Evolutionary conservation across 2,888 invertebrate species (phyloP), one percentile per base, ranked within the genome.

Genomic region (Cyrtodaria siliqua): DNA sequence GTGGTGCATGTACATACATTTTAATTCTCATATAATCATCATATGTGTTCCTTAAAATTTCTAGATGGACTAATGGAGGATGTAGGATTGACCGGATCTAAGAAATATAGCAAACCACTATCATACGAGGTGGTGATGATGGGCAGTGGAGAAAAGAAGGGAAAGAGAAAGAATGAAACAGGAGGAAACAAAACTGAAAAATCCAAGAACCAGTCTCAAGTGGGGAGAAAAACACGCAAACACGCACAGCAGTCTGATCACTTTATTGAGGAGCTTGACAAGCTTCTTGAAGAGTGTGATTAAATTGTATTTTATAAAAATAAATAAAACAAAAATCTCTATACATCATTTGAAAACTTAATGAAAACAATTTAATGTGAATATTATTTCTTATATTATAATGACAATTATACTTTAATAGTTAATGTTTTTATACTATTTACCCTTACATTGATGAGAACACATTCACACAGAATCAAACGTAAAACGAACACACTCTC

Each of bases 241-340:
- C 23, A 20, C 1, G 40, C 33, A 29, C 53, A 53, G 18, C n/a
- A 69, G 20, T 38, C 62, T 1, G 70, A 70, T 40, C n/a, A 14
- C 23, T 70, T 70, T 29, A 61, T 70, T 55, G 70, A 70, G 16
- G 70, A 70, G 24, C 56, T 70, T 24, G 70, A 70, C 27, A 62
- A 56, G 20, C 40, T 70, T 14, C 47, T 70, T 6, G 62, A 62
- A 20, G 70, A 70, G 18, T 70, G 70, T 62, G 62, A 62, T 12
- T n/a, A 20, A 23, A 8, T 18, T n/a, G n/a, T n/a, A n/a, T 38
- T 24, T 27, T 9, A 9, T 24, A 9, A 6, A n/a, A 55, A n/a
- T 26, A 2, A 29, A 16, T 12, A 33, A 55, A 44, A 18, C 3
- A 4, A 18, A 44, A 12, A 8, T 12, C 40, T 38, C 40, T 38